These are phyloP conservation scores for Neodiprion lecontei DNA, from an alignment of 1,140 invertebrate species.

Conservation along the genomic window DNA sequence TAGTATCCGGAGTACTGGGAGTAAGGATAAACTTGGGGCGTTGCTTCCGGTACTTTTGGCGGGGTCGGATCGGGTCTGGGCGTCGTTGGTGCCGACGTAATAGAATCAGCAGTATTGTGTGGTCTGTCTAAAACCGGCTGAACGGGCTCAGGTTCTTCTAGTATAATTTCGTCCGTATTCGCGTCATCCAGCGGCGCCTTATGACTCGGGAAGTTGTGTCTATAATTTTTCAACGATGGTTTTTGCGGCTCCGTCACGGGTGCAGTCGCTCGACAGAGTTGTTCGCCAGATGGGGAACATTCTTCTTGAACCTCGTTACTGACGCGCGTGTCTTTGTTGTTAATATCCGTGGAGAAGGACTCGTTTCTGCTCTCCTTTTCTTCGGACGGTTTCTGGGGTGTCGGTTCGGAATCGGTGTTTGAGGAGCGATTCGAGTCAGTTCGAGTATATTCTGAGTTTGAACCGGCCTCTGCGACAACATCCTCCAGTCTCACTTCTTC, in stretches of 20 bases:
- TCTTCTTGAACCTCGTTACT: conserved; percentile 29
- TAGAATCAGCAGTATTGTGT: conserved; percentile 34
- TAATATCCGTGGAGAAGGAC: conserved; percentile 33
- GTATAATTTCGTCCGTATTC: conserved; percentile 41
- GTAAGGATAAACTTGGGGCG: conserved; percentile 55
- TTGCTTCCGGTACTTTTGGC: conserved; percentile 29
- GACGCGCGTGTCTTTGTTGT: background rate
- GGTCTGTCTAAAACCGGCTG: conserved; percentile 34
- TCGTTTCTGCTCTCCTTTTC: conserved; percentile 31
- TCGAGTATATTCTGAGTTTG: conserved; percentile 51
- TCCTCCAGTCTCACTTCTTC: conserved; percentile 58
- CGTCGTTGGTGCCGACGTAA: conserved; percentile 42
- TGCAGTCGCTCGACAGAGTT: background rate
- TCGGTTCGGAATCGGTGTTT: conserved; percentile 41
- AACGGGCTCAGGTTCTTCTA: conserved; percentile 41
- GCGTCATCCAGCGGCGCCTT: conserved; percentile 33
- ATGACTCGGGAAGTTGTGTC: conserved; percentile 30
- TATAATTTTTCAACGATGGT: conserved; percentile 32
- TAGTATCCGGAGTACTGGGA: conserved; percentile 58
- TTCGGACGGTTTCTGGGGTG: conserved; percentile 39
- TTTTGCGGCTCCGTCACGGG: background rate
- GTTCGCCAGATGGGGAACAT: background rate
- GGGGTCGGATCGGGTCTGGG: conserved; percentile 34
- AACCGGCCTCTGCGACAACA: conserved; percentile 52
- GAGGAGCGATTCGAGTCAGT: conserved; percentile 40